Conservation (phyloP, 1,140 invertebrate species). For the Achatina immaculata region DNA sequence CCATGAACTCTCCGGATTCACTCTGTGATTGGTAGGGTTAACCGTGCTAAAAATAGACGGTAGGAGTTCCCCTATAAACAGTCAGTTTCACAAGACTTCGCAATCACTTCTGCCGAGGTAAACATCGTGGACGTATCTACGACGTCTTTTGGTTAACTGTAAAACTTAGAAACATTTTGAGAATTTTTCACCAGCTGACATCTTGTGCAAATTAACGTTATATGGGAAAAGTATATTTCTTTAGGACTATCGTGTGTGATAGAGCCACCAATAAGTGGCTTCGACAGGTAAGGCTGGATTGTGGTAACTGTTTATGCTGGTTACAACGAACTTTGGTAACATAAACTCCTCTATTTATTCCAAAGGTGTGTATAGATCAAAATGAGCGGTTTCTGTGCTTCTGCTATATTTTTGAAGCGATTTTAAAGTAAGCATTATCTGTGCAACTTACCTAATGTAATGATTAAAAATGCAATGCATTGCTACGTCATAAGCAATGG, state of each 20-base stretch:
- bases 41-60: not conserved
- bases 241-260: not conserved
- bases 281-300: not conserved
- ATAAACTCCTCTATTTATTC: too few relatives aligned
- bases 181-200: not conserved
- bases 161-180: too few relatives aligned
- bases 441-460: too few relatives aligned
- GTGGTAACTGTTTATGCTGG: not conserved
- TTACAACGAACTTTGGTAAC: too few relatives aligned
- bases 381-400: too few relatives aligned
- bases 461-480: too few relatives aligned
- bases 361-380: too few relatives aligned
- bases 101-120: constrained; percentile 16
- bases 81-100: not conserved
- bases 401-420: too few relatives aligned
- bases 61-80: not conserved
- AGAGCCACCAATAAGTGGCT: not conserved
- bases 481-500: too few relatives aligned
- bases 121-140: not conserved
- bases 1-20: not conserved
- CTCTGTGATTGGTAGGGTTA: constrained; percentile 17
- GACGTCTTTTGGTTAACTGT: not conserved
- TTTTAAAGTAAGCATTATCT: too few relatives aligned
- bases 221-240: not conserved
- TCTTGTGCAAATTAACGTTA: not conserved